Evolutionary conservation across 2,113 vertebrate species (phyloP).

Genomic region (Hydropotes inermis): DNA sequence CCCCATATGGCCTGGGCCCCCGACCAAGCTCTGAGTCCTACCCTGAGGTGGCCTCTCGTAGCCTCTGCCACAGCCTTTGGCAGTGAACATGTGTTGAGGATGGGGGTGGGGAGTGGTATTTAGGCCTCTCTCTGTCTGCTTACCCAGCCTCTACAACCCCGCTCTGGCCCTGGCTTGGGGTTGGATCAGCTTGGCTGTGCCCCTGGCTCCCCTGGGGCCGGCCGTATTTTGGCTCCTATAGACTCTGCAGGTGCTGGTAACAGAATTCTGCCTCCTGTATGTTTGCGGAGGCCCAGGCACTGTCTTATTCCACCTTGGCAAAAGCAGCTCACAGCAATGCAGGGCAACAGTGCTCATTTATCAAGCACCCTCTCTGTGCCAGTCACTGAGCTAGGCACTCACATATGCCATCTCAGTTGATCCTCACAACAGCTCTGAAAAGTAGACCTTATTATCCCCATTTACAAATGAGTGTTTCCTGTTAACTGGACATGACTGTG

Average conservation of each 20-base stretch:
- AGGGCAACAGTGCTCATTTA: not conserved
- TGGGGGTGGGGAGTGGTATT: not conserved
- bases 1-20: conserved; percentile 72
- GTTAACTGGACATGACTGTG: not conserved
- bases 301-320: not conserved
- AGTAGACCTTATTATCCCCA: not conserved
- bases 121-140: not conserved
- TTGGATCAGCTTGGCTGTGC: not conserved
- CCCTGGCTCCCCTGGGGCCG: not conserved
- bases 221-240: not conserved
- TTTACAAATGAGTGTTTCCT: not conserved
- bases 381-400: not conserved
- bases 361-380: not conserved
- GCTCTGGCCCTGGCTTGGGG: not conserved
- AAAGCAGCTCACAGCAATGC: not conserved
- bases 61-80: conserved; percentile 2
- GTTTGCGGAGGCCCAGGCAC: not conserved
- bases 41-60: conserved; percentile 55
- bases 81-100: not conserved
- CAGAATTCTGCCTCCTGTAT: not conserved
- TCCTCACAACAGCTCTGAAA: not conserved
- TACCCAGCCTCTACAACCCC: not conserved
- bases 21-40: conserved; percentile 57
- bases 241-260: not conserved
- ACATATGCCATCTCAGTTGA: not conserved